Base-by-base conservation (phyloP, 2,797 vertebrate species). In the Octomys mimax region DNA sequence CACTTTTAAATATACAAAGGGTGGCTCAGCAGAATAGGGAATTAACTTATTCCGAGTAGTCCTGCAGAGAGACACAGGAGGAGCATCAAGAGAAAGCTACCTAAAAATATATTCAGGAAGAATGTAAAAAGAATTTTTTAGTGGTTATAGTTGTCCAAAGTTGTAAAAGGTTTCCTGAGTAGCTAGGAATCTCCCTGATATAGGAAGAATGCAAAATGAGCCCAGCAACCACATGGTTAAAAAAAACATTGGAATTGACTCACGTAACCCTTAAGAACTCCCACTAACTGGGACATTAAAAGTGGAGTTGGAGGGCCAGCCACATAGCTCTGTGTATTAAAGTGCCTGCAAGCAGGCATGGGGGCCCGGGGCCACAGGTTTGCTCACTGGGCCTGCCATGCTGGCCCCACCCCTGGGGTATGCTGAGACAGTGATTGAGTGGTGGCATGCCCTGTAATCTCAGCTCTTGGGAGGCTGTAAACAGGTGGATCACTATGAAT, bases 1-100 rank as follows among this genome's bases (percentile, higher is more conserved):
- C 28, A 71, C 10, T 88, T 94, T 96, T 22, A 87, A 89, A 96
- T 68, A 82, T 57, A 82, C 28, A 66, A 89, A 97, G 62, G 54
- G 57, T 22, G 59, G 66, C 83, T 87, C 81, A 82, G 57, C 68
- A 22, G 73, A 85, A 80, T 49, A 83, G 42, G 26, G n/a, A 87
- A 39, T 89, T 92, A 59, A 75, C 18, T 89, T 82, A 81, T 81
- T 61, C 66, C 85, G 28, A 78, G n/a, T 80, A 46, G 12, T 5
- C n/a, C 36, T 36, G 24, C 1, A 11, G 36, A 36, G 46, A 95
- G 42, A 90, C 11, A 87, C 0, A 81, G 12, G 39, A 84, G 26
- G 24, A 79, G 31, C 12, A 61, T 4, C 46, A 46, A 93, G 46
- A 91, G 18, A 92, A 96, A 91, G 49, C 52, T 73, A 33, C 77